phyloP scores from a whole-genome alignment of 2,888 invertebrate genomes.

The Ophion ellenae region DNA sequence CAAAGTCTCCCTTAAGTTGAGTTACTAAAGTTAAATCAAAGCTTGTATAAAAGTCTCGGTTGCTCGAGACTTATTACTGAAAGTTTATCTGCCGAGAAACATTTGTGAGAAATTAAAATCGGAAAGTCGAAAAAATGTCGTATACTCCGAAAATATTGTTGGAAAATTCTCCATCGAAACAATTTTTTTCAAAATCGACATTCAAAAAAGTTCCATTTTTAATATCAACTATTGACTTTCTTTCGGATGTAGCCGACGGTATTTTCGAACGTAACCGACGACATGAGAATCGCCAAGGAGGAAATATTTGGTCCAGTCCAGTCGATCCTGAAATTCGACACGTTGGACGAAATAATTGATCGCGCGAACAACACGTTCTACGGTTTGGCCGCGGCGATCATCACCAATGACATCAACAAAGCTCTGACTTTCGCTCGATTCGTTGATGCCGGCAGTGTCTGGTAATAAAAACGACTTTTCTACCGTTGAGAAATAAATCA shows the following conservation, averaged over 20 bases:
- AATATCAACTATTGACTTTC: constrained; percentile 5
- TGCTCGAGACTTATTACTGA: no score
- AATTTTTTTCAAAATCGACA: not conserved
- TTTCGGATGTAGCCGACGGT: constrained; percentile 83
- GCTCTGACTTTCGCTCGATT: constrained; percentile 85
- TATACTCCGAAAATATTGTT: no score
- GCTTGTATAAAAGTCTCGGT: no score
- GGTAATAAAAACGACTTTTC: constrained; percentile 75
- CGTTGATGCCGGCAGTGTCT: constrained; percentile 87
- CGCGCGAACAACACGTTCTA: constrained; percentile 88
- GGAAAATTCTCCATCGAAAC: no score
- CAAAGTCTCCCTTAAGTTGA: no score
- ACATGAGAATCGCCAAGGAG: constrained; percentile 85
- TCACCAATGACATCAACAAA: constrained; percentile 87
- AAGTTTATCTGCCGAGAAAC: no score
- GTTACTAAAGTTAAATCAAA: no score
- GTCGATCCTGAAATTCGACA: constrained; percentile 87
- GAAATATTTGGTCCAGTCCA: constrained; percentile 88
- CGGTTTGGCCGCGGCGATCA: constrained; percentile 88
- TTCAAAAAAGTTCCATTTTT: constrained; percentile 13
- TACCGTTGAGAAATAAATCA: not conserved
- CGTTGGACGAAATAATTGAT: constrained; percentile 86
- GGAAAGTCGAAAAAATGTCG: no score
- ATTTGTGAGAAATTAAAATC: no score
- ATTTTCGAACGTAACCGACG: constrained; percentile 84